Percentiles rank a stretch among this genome's conserved stretches.
phyloP scores from a whole-genome alignment of 2,797 vertebrate species.

The Betta splendens region DNA sequence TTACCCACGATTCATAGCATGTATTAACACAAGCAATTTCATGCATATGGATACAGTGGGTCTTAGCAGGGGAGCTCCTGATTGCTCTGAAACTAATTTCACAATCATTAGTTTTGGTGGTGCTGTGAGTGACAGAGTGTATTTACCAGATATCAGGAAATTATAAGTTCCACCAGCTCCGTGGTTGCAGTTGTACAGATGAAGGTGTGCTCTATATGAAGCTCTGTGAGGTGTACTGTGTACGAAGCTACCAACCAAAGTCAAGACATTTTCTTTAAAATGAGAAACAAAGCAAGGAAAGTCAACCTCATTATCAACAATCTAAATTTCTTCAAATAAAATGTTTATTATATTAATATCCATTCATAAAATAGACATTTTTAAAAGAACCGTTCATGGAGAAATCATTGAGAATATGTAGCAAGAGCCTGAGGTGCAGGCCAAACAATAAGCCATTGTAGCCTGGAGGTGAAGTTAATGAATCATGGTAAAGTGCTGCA shows the following conservation, averaged over 20 bases:
- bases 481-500: constrained; percentile 85
- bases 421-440: constrained; percentile 82
- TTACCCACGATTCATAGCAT: constrained; percentile 97
- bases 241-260: too few species aligned
- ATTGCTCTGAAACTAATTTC: constrained; percentile 99
- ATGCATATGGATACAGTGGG: constrained; percentile 99
- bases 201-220: constrained; percentile 54
- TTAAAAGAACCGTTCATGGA: constrained; percentile 1
- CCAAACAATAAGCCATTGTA: constrained; percentile 83
- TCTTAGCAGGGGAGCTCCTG: constrained; percentile 94
- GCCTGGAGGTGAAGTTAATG: constrained; percentile 89
- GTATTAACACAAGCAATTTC: constrained; percentile 99
- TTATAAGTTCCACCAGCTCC: constrained; percentile 61
- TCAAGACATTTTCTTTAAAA: background rate
- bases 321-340: background rate
- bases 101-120: constrained; percentile 98
- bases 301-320: background rate
- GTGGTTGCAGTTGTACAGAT: constrained; percentile 68
- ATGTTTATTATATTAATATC: constrained; percentile 10
- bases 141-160: constrained; percentile 66
- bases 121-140: constrained; percentile 70
- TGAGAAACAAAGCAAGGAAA: background rate
- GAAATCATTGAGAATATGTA: constrained; percentile 39
- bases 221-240: constrained; percentile 1
- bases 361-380: constrained; percentile 7